Conservation (phyloP, 2,888 invertebrate species). For the Eurois occulta region DNA sequence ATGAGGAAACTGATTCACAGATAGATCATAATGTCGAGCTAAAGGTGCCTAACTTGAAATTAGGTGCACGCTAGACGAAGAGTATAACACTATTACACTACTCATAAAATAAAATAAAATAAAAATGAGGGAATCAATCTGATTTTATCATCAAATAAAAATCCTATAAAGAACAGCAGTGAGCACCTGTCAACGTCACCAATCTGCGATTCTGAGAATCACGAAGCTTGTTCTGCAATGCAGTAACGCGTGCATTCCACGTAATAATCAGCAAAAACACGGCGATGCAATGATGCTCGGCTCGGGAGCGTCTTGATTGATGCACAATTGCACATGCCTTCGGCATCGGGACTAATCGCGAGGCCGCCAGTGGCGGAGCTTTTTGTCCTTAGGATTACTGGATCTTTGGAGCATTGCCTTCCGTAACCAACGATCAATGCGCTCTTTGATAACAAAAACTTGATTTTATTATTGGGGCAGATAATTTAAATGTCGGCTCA, state of each 20-base stretch:
- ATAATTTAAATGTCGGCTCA: not conserved
- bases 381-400: conserved; percentile 39
- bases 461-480: not conserved
- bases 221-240: conserved; percentile 37
- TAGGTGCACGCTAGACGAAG: not conserved
- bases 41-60: not conserved
- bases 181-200: conserved; percentile 42
- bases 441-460: conserved; percentile 12
- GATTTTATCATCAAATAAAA: conserved; percentile 13
- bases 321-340: conserved; percentile 50
- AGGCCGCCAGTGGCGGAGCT: not conserved
- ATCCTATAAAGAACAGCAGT: conserved; percentile 21
- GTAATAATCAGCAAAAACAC: conserved; percentile 62
- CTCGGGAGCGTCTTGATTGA: conserved; percentile 58
- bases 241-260: conserved; percentile 47
- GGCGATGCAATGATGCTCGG: conserved; percentile 50
- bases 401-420: conserved; percentile 32
- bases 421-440: conserved; percentile 21
- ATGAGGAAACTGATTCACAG: not conserved
- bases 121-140: not conserved
- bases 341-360: not conserved
- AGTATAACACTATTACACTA: not conserved
- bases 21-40: not conserved
- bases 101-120: too few relatives aligned
- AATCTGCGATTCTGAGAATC: conserved; percentile 49